phyloP scores from a whole-genome alignment of 2,113 vertebrate species.

The Hemiscyllium ocellatum region DNA sequence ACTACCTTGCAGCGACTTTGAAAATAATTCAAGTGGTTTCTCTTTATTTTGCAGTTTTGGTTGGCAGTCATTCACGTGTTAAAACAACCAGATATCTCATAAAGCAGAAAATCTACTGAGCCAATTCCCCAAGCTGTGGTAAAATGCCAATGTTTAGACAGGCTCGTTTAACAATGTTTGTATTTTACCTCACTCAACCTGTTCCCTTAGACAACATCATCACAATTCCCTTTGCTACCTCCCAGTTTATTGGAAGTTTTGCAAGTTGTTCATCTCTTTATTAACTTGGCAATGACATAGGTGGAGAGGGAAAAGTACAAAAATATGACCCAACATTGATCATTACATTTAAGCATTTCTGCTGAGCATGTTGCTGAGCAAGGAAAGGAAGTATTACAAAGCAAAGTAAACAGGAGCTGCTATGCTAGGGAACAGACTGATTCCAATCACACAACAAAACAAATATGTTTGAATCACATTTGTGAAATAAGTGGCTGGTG shows the following conservation, averaged over 20 bases:
- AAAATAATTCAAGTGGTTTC: neutral
- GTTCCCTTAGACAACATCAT: neutral
- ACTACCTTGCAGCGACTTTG: neutral
- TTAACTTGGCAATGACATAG: neutral
- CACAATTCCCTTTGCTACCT: neutral
- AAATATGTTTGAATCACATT: neutral
- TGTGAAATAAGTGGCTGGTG: neutral
- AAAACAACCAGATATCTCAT: neutral
- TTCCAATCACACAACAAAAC: neutral
- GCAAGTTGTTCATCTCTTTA: neutral
- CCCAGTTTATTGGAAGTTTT: neutral
- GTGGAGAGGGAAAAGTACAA: neutral
- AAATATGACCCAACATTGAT: neutral
- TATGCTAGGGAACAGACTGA: neutral
- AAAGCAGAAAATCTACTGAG: neutral
- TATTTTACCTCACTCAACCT: neutral
- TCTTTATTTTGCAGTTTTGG: constrained; percentile 4
- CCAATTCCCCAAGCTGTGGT: neutral
- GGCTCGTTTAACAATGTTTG: neutral
- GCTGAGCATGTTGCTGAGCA: neutral
- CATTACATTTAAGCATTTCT: neutral
- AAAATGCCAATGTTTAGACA: neutral
- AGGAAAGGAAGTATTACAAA: neutral
- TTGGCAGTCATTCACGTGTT: neutral
- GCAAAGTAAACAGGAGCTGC: neutral